Percentiles rank a stretch among this genome's conserved stretches.
These are phyloP conservation scores for Drosophila greeni DNA, from an alignment of 2,888 invertebrate species.

Conservation along the genomic window DNA sequence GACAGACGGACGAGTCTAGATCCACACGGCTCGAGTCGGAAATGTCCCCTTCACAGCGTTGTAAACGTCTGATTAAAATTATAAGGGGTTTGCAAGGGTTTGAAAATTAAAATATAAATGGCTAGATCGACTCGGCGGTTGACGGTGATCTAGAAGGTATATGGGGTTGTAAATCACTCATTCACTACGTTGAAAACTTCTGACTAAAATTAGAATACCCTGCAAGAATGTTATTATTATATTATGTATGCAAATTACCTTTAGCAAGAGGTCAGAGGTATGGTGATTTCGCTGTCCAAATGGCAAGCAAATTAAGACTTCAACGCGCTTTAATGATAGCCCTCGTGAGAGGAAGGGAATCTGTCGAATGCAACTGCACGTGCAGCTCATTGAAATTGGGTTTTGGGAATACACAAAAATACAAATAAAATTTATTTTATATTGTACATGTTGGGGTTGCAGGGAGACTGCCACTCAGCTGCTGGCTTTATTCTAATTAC, in stretches of 20 bases:
- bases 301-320: constrained; percentile 24
- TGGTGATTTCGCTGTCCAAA: constrained; percentile 6
- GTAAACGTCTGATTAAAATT: too few relatives aligned
- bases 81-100: too few relatives aligned
- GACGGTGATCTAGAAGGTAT: background rate
- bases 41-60: too few relatives aligned
- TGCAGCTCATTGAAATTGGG: constrained; percentile 48
- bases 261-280: background rate
- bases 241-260: background rate
- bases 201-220: background rate
- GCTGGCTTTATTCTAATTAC: constrained; percentile 66
- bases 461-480: constrained; percentile 39
- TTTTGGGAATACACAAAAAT: constrained; percentile 18
- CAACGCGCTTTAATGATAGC: constrained; percentile 15
- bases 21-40: too few relatives aligned
- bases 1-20: background rate
- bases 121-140: background rate
- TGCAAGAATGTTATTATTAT: background rate
- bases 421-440: constrained; percentile 16
- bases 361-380: constrained; percentile 44
- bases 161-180: background rate
- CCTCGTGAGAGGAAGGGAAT: constrained; percentile 1
- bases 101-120: too few relatives aligned
- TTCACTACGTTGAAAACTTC: background rate
- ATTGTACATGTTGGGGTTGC: constrained; percentile 14